A percentile compares a stretch with the other conserved stretches of the same genome.
phyloP scores from a whole-genome alignment of 2,113 vertebrate genomes.

The Nyctibius bracteatus region DNA sequence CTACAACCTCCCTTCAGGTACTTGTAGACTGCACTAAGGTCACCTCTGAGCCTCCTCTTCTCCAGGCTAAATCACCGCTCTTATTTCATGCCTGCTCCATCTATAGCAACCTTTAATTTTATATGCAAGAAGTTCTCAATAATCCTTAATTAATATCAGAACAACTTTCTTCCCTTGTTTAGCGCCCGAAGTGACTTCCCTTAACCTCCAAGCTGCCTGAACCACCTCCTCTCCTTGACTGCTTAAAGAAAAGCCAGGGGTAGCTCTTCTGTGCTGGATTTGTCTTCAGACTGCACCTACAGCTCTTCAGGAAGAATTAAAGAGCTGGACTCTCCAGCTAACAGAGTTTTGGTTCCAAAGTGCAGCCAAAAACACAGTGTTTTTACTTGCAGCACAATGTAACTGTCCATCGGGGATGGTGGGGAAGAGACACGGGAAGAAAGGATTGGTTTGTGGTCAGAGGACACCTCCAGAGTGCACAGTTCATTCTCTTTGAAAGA shows the following conservation, averaged over 20 bases:
- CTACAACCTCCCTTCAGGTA: too few species aligned
- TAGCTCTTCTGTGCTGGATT: neutral
- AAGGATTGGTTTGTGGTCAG: neutral
- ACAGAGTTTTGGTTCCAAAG: neutral
- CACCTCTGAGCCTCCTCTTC: too few species aligned
- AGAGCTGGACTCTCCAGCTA: neutral
- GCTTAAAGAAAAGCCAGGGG: neutral
- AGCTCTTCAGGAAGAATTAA: neutral
- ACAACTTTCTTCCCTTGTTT: neutral
- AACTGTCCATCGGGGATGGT: neutral
- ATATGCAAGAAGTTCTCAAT: neutral
- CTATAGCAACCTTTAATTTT: neutral
- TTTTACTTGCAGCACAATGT: rapidly evolving
- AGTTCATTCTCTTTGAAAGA: neutral
- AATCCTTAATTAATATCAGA: neutral
- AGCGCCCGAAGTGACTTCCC: neutral
- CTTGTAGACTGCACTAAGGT: too few species aligned
- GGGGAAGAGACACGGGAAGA: neutral
- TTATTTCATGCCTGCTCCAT: neutral
- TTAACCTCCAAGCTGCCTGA: neutral
- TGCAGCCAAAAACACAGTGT: neutral
- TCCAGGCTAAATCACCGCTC: too few species aligned
- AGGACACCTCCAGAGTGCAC: neutral
- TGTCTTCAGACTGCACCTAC: neutral
- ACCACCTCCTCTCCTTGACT: neutral